phyloP scores from a whole-genome alignment of 2,888 invertebrate genomes.

The Meta bourneti region DNA sequence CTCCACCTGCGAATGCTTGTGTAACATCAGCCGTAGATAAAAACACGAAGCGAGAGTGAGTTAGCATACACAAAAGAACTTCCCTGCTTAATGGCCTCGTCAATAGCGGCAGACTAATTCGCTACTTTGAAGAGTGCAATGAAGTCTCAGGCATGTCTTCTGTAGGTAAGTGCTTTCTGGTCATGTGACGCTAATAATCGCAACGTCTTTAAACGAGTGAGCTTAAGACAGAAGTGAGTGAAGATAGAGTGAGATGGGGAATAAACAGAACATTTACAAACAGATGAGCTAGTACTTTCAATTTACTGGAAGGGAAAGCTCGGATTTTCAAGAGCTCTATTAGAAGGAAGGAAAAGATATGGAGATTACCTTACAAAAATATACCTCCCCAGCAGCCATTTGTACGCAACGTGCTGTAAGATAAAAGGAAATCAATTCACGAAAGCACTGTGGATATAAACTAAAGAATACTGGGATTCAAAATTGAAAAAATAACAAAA shows the following conservation, averaged over 20 bases:
- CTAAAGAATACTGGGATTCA: neutral
- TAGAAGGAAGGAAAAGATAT: neutral
- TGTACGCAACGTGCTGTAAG: neutral
- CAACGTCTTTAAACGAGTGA: neutral
- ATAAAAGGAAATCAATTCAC: neutral
- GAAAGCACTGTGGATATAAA: neutral
- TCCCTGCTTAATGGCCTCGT: neutral
- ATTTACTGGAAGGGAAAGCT: neutral
- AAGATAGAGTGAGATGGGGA: neutral
- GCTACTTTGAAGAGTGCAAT: neutral
- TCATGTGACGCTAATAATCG: neutral
- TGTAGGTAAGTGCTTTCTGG: neutral
- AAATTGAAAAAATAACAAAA: neutral
- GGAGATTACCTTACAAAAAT: neutral
- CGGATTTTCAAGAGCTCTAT: neutral
- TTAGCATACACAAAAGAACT: neutral
- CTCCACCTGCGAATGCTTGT: too few species aligned
- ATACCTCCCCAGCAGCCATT: neutral
- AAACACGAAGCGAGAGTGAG: neutral
- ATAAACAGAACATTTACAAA: neutral
- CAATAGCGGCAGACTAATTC: neutral
- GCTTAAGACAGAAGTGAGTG: neutral
- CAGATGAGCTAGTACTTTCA: neutral
- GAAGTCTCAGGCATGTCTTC: neutral
- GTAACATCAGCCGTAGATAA: neutral